Base-by-base conservation (phyloP, 2,888 invertebrate species). In the Atherix ibis region DNA sequence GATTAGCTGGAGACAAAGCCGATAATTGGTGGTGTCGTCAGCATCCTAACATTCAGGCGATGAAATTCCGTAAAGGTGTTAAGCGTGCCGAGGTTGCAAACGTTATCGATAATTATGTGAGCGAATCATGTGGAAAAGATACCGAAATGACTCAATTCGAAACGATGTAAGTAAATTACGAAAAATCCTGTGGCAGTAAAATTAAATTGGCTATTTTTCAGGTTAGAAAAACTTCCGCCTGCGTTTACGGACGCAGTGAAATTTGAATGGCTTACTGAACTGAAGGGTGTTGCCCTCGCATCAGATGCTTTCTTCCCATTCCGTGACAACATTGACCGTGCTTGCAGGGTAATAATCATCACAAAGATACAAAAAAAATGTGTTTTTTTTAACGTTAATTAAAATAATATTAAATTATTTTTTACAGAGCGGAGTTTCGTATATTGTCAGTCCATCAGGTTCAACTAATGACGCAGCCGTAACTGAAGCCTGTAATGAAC, bases 261-360 rank as follows among this genome's bases (percentile, higher is more conserved):
- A 38, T 55, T 62, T 0, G 68, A 70, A 4, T 88, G 87, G 87
- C 51, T 76, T 16, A 63, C 62, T 35, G 65, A 74, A 56, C 62
- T 91, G 49, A 73, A 70, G 40, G 77, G 76, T 17, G 87, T 88
- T 18, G 81, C 85, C 4, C 67, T 97, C 15, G 85, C 85, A 12
- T 95, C 95, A 0, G 97, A 98, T 62, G 97, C 95, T 0, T 98
- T 97, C 70, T 95, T 98, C 66, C 97, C 97, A 18, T 97, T 97
- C 71, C 70, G 94, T 44, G 97, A 98, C 54, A 97, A 94, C 52
- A 80, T 98, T 36, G 95, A 97, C 55, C 69, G 94, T 43, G 92
- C 94, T 30, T 68, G 71, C 44, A 73, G 85, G 76, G 92, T 92
- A 53, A 53, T 59, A 14, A 35, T 18, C 27, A 27, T 28, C 2